These are phyloP conservation scores for Battus philenor DNA, from an alignment of 1,140 invertebrate genomes.

Conservation along the genomic window DNA sequence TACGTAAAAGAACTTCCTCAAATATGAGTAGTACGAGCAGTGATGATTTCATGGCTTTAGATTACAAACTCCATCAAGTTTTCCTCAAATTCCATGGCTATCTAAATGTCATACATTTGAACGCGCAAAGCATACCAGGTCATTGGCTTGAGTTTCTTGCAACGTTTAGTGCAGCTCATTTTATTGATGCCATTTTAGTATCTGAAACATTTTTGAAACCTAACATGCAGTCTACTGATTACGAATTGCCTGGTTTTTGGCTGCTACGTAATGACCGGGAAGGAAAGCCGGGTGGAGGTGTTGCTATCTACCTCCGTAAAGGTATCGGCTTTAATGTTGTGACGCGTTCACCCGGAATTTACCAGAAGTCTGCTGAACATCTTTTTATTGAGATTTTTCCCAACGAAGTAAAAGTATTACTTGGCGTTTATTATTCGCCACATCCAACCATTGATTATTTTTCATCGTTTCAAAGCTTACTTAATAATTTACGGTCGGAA, in stretches of 20 bases:
- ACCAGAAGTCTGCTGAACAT: conserved; percentile 11
- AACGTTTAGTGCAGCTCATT: neutral
- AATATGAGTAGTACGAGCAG: neutral
- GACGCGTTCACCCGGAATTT: neutral
- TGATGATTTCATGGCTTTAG: neutral
- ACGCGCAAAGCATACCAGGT: conserved; percentile 3
- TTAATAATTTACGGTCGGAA: neutral
- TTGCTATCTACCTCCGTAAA: conserved; percentile 21
- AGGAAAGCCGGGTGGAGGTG: conserved; percentile 17
- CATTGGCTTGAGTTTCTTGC: neutral
- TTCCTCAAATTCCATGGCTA: neutral
- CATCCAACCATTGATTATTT: conserved; percentile 18
- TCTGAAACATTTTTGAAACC: conserved; percentile 10
- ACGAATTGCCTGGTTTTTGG: neutral
- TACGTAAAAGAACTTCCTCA: too few species aligned
- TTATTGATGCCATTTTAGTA: conserved; percentile 5
- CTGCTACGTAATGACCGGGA: conserved; percentile 20
- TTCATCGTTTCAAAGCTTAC: neutral
- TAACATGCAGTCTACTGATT: neutral
- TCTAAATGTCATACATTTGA: conserved; percentile 1
- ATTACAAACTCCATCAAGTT: conserved; percentile 7
- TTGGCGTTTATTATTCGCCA: conserved; percentile 18
- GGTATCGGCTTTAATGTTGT: neutral
- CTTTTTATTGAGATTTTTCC: conserved; percentile 17
- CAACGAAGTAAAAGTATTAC: conserved; percentile 4